A percentile compares a stretch with the other conserved stretches of the same genome.
Evolutionary conservation across 2,888 invertebrate genomes (phyloP).

Genomic region (Stegana nigrithorax): DNA sequence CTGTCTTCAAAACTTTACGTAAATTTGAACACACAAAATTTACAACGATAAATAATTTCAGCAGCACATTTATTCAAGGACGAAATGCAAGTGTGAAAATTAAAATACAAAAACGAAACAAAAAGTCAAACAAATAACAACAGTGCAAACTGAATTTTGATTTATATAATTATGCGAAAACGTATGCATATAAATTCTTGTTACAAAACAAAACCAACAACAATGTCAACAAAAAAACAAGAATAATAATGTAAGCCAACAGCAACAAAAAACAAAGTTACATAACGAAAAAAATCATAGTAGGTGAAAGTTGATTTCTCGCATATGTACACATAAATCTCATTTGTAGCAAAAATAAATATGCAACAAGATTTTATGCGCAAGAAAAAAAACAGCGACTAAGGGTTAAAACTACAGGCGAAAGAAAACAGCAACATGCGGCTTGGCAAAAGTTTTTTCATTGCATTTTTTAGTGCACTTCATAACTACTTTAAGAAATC

Average conservation of each 20-base stretch:
- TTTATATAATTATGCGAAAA: conserved; percentile 16
- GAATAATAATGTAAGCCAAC: neutral
- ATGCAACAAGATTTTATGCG: neutral
- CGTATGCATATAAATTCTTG: conserved; percentile 1
- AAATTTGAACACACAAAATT: no score
- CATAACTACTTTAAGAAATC: conserved; percentile 2
- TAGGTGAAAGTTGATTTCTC: conserved; percentile 13
- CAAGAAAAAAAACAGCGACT: neutral
- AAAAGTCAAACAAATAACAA: no score
- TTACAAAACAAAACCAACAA: neutral
- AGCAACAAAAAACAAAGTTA: neutral
- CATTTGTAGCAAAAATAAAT: conserved; percentile 1
- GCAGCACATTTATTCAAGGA: neutral
- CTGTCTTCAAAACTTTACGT: neutral
- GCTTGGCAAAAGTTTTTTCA: neutral
- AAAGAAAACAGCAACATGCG: neutral
- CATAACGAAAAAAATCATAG: neutral
- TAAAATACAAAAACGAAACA: no score
- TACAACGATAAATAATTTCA: neutral
- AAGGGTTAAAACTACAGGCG: neutral
- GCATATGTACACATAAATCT: neutral
- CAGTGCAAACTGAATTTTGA: neutral
- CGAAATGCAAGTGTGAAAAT: no score
- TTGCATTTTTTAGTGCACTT: conserved; percentile 2
- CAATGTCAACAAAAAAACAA: neutral